Percentiles rank a stretch among this genome's conserved stretches.
Conservation (phyloP, 37 sponge, comb jelly and placozoan species). For the Beroe ovata region DNA sequence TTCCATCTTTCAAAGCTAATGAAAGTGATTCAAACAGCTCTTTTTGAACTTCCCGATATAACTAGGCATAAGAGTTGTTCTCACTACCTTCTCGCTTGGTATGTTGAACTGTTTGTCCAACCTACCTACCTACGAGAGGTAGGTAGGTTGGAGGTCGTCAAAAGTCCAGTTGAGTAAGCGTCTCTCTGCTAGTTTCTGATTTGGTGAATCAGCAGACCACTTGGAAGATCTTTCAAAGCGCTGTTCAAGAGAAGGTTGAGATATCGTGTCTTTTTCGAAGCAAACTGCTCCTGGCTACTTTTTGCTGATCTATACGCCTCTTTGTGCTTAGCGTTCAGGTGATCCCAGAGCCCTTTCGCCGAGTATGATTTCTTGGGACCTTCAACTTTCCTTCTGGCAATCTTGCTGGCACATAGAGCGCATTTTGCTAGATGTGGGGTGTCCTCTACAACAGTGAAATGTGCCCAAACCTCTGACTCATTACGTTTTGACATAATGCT, state of each 20-base stretch:
- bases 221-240: background rate
- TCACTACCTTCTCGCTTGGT: background rate
- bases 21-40: background rate
- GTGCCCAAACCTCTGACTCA: too few species aligned
- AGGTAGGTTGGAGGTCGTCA: too few species aligned
- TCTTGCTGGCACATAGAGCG: too few species aligned
- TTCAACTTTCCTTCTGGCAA: background rate
- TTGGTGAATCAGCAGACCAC: constrained; percentile 1
- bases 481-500: too few species aligned
- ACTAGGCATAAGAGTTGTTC: background rate
- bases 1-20: background rate
- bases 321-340: background rate
- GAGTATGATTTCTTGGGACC: background rate
- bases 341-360: constrained; percentile 1
- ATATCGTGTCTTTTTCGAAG: too few species aligned
- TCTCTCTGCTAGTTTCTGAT: constrained; percentile 5
- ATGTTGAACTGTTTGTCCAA: too few species aligned
- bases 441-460: too few species aligned
- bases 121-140: too few species aligned
- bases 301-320: background rate
- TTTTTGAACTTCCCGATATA: background rate
- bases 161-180: background rate
- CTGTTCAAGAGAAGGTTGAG: constrained; percentile 11
- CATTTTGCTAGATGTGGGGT: too few species aligned
- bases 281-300: background rate